Base-by-base conservation (phyloP, 2,113 vertebrate genomes). In the Cebidichthys violaceus region DNA sequence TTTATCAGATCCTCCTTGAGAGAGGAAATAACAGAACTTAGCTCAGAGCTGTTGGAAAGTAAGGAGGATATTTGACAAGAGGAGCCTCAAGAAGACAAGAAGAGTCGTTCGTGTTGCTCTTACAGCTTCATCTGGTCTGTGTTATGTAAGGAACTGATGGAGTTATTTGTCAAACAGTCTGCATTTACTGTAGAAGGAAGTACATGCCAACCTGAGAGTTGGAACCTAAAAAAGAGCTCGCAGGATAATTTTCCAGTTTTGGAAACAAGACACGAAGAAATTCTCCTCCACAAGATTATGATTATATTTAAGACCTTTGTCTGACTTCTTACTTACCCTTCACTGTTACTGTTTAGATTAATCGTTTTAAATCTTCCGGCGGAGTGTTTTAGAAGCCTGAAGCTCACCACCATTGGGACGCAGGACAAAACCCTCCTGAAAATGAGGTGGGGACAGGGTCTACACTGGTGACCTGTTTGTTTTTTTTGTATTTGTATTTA, bases 1-100 rank as follows among this genome's bases (percentile, higher is more conserved):
- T 33, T 77, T 18, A 59, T 59, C 14, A 47, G 43, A 65, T 47
- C 22, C 27, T 10, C 24, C 54, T 59, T 70, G 33, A 83, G 75
- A 59, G 35, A 77, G 55, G 73, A 74, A 75, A 52, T 33, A 13
- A 14, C 29, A 50, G 1, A 31, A 75, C 37, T 52, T 45, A 20
- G 52, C 15, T 22, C 10, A n/a, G 8, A 72, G 10, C 52, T 67
- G 27, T 3, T 47, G 17, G 67, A 76, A 75, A 35, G 27, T 74
- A 37, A 59, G 27, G 41, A 35, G 50, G 33, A 43, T 14, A 15
- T 69, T 10, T 61, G 24, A 66, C 6, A 72, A 27, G 41, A 73
- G n/a, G 3, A 54, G 54, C 11, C 24, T 52, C n/a, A n/a, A n/a
- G n/a, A n/a, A n/a, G n/a, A n/a, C n/a, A n/a, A n/a, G n/a, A n/a